Evolutionary conservation across 2,888 invertebrate genomes (phyloP).

Genomic region (Schizotus pectinicornis): DNA sequence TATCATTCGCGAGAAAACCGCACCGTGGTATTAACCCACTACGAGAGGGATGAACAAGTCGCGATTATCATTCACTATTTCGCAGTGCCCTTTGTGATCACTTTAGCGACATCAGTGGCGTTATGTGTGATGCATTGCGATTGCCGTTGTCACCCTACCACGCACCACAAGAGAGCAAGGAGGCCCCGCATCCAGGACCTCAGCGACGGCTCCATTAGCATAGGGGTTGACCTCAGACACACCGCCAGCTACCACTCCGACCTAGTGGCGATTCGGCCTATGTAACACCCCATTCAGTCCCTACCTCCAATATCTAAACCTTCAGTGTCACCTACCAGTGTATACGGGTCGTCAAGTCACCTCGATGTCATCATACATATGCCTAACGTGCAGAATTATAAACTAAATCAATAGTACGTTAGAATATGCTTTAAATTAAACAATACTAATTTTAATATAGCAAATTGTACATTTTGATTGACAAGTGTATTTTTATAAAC

Average conservation of each 20-base stretch:
- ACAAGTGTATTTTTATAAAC: constrained; percentile 47
- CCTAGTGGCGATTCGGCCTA: constrained; percentile 54
- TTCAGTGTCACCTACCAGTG: neutral
- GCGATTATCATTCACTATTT: constrained; percentile 83
- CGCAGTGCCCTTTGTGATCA: constrained; percentile 83
- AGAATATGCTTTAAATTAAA: constrained; percentile 6
- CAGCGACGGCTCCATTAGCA: constrained; percentile 75
- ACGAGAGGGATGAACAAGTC: constrained; percentile 83
- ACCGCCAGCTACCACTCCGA: constrained; percentile 58
- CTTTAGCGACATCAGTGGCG: constrained; percentile 82
- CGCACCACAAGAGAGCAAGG: constrained; percentile 68
- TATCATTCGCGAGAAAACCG: constrained; percentile 79
- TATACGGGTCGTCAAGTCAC: constrained; percentile 12
- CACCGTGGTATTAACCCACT: constrained; percentile 82
- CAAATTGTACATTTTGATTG: constrained; percentile 39
- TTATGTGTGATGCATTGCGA: constrained; percentile 88
- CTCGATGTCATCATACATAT: constrained; percentile 15
- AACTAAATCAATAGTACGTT: constrained; percentile 1
- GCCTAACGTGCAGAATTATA: constrained; percentile 10
- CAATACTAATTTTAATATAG: constrained; percentile 30
- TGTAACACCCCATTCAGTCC: constrained; percentile 36
- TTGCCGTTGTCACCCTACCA: constrained; percentile 75
- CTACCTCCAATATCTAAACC: neutral
- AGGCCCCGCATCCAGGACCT: constrained; percentile 68
- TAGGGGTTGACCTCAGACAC: constrained; percentile 70